Percentiles rank a stretch among this genome's conserved stretches.
Conservation (phyloP, 2,113 vertebrate genomes). For the Notechis scutatus region DNA sequence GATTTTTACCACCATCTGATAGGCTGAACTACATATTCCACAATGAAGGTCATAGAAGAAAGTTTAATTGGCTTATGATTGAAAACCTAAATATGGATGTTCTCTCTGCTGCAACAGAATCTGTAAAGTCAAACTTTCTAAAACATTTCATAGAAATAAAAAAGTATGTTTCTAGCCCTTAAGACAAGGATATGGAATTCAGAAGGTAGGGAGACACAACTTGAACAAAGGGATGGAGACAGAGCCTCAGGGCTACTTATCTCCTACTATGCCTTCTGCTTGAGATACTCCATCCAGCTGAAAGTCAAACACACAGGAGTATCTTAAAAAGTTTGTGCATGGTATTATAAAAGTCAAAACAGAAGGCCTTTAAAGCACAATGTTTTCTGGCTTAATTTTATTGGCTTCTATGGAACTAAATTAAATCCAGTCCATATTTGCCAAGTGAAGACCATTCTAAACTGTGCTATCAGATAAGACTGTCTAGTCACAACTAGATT, state of each 20-base stretch:
- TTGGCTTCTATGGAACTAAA: neutral
- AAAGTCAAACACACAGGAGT: neutral
- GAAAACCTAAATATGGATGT: neutral
- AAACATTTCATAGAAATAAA: neutral
- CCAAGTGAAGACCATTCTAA: neutral
- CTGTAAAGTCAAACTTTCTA: neutral
- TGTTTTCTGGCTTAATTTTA: neutral
- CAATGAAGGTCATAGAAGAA: neutral
- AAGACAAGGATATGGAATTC: neutral
- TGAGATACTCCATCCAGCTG: neutral
- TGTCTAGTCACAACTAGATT: no score
- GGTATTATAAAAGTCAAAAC: neutral
- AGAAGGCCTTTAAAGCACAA: neutral
- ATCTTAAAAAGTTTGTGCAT: neutral
- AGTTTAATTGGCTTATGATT: neutral
- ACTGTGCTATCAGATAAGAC: neutral
- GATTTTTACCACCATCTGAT: neutral
- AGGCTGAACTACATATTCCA: neutral
- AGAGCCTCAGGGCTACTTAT: neutral
- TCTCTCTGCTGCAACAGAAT: neutral
- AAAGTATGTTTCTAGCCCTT: neutral
- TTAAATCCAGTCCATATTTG: neutral
- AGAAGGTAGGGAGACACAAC: neutral
- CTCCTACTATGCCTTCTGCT: neutral
- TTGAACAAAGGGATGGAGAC: neutral